These are phyloP conservation scores for Orchestes rusci DNA, from an alignment of 2,888 invertebrate species.

Conservation along the genomic window DNA sequence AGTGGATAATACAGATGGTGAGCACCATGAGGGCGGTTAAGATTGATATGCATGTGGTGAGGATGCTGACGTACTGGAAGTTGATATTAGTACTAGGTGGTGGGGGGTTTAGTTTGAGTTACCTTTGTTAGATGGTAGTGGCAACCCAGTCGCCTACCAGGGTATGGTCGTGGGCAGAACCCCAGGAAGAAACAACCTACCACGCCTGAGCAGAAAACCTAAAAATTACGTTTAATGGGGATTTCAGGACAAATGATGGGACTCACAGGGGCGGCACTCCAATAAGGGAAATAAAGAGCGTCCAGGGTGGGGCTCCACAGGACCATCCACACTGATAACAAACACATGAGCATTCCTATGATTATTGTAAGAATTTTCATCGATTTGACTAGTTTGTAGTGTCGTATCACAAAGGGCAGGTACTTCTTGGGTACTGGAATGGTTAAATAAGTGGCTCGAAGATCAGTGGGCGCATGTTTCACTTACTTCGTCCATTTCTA, in stretches of 20 bases:
- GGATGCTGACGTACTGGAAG: constrained; percentile 43
- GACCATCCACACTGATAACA: constrained; percentile 52
- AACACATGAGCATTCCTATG: constrained; percentile 49
- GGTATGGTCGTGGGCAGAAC: constrained; percentile 44
- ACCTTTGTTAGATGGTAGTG: constrained; percentile 43
- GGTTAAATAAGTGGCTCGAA: too few relatives aligned
- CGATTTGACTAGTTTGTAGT: constrained; percentile 45
- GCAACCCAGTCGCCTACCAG: constrained; percentile 40
- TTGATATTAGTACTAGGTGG: constrained; percentile 8
- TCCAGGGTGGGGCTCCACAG: constrained; percentile 54
- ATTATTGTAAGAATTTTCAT: constrained; percentile 48
- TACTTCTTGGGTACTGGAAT: constrained; percentile 47
- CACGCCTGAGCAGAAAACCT: constrained; percentile 43
- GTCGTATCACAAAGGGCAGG: constrained; percentile 46
- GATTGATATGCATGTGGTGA: constrained; percentile 40
- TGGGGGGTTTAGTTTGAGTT: constrained; percentile 8
- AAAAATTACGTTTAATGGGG: constrained; percentile 9
- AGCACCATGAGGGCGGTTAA: constrained; percentile 40
- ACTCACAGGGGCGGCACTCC: constrained; percentile 57
- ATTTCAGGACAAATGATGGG: neutral
- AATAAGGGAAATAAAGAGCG: constrained; percentile 55
- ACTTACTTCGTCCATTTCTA: constrained; percentile 49
- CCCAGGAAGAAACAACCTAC: constrained; percentile 42
- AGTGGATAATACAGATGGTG: constrained; percentile 42
- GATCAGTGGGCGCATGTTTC: too few relatives aligned